A percentile compares a stretch with the other conserved stretches of the same genome.
Evolutionary conservation across 1,140 invertebrate genomes (phyloP).

Genomic region (Macrosteles quadrilineatus): DNA sequence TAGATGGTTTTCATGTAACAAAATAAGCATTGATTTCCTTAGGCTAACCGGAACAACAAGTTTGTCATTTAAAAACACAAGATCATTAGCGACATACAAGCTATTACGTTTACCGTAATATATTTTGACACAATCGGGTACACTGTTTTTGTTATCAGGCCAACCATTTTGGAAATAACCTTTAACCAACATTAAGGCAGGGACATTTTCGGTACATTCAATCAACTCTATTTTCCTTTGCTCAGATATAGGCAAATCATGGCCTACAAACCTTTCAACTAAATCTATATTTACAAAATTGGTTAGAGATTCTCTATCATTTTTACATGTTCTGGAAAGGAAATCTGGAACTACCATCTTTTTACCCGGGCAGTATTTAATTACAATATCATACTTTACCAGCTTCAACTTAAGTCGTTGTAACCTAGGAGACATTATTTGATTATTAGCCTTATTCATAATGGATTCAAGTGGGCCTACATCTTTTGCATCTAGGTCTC

Average conservation of each 20-base stretch:
- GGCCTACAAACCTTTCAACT: slow-evolving; percentile 41
- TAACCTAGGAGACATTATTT: slow-evolving; percentile 42
- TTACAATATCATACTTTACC: slow-evolving; percentile 42
- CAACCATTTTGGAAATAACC: too few relatives aligned
- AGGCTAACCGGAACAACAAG: slow-evolving; percentile 48
- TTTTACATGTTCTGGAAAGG: slow-evolving; percentile 46
- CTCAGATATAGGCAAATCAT: slow-evolving; percentile 40
- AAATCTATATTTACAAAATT: slow-evolving; percentile 4
- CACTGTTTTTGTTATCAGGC: not conserved
- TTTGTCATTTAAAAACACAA: slow-evolving; percentile 46
- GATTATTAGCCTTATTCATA: not conserved
- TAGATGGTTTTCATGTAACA: slow-evolving; percentile 52
- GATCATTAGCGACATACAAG: slow-evolving; percentile 39
- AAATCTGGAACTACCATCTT: slow-evolving; percentile 51
- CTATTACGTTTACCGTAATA: slow-evolving; percentile 32
- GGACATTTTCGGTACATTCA: slow-evolving; percentile 34
- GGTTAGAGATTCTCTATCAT: slow-evolving; percentile 28
- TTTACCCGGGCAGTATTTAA: slow-evolving; percentile 49
- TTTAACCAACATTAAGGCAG: slow-evolving; percentile 43
- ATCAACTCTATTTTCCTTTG: slow-evolving; percentile 41
- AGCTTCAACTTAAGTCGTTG: slow-evolving; percentile 48
- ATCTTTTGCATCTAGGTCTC: slow-evolving; percentile 38
- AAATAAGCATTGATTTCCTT: slow-evolving; percentile 45
- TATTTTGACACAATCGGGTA: not conserved
- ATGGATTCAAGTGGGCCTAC: slow-evolving; percentile 3